Base-by-base conservation (phyloP, 1,140 invertebrate genomes). In the Hyphantria cunea region DNA sequence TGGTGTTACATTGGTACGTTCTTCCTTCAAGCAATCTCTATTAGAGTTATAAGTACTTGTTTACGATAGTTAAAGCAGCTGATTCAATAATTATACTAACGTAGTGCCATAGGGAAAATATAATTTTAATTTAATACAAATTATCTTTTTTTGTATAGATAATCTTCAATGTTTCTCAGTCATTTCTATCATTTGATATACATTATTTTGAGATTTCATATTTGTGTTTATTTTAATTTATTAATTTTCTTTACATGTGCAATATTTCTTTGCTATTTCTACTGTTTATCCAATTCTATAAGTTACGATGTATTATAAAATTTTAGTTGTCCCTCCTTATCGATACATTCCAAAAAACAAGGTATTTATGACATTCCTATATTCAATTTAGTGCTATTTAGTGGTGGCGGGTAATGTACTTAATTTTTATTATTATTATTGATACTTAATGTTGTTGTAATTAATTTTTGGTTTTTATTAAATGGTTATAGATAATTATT, bases 401-500 rank as follows among this genome's bases (percentile, higher is more conserved):
- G 37, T 68, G 86, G 84, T 89, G 82, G 67, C 64, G 84, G 85
- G 84, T 79, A 74, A 66, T 64, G 73, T 81, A 82, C 77, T 84
- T 82, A 83, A 76, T 66, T 72, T 74, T 75, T 50, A 61, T 78
- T 70, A 67, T 58, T 15, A 78, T 74, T 70, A 53, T 47, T 76
- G 68, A 66, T 47, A 68, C 70, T 75, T 70, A 52, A 71, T 32
- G 55, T 80, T 85, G 78, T 84, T 85, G 66, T 84, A 78, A 75
- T 78, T 80, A 75, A 58, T 71, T 81, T 86, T 88, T 86, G 74
- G 70, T 84, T 90, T 87, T 85, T 76, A 90, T 87, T 88, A 90
- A 90, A 89, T 67, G 74, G 85, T 90, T 86, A 76, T 80, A 78
- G 79, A 79, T 68, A 82, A 71, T 80, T 76, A 68, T 69, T 76